phyloP scores from a whole-genome alignment of 1,140 invertebrate species.

The Drosophila sulfurigaster region DNA sequence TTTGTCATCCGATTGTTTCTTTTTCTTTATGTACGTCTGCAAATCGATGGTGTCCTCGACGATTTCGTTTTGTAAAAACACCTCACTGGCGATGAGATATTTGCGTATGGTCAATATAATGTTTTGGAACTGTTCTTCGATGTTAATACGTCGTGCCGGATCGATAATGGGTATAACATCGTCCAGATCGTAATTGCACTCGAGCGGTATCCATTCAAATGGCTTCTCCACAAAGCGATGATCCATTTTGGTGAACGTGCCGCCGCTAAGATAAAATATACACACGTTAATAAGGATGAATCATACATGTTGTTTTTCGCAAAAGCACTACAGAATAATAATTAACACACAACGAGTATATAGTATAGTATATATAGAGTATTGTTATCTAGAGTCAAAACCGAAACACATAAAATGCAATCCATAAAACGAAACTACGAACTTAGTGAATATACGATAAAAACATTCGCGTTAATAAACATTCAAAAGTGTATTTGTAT shows the following conservation, averaged over 20 bases:
- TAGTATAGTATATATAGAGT: neutral
- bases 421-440: slow-evolving; percentile 46
- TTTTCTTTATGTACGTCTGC: slow-evolving; percentile 71
- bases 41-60: slow-evolving; percentile 73
- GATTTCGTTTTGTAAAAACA: slow-evolving; percentile 74
- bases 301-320: neutral
- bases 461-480: slow-evolving; percentile 46
- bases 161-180: slow-evolving; percentile 75
- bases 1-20: slow-evolving; percentile 56
- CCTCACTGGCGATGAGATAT: slow-evolving; percentile 71
- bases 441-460: slow-evolving; percentile 11
- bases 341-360: slow-evolving; percentile 31
- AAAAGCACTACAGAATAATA: slow-evolving; percentile 28
- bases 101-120: slow-evolving; percentile 68
- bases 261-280: slow-evolving; percentile 54
- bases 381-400: slow-evolving; percentile 28
- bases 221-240: slow-evolving; percentile 77
- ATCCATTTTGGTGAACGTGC: slow-evolving; percentile 71
- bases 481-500: slow-evolving; percentile 39
- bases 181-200: slow-evolving; percentile 77
- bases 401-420: slow-evolving; percentile 47
- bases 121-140: slow-evolving; percentile 79
- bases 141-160: slow-evolving; percentile 67
- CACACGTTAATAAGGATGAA: slow-evolving; percentile 1
- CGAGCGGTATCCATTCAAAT: slow-evolving; percentile 78